Base-by-base conservation (phyloP, 2,888 invertebrate genomes). In the Mycalesis mineus region DNA sequence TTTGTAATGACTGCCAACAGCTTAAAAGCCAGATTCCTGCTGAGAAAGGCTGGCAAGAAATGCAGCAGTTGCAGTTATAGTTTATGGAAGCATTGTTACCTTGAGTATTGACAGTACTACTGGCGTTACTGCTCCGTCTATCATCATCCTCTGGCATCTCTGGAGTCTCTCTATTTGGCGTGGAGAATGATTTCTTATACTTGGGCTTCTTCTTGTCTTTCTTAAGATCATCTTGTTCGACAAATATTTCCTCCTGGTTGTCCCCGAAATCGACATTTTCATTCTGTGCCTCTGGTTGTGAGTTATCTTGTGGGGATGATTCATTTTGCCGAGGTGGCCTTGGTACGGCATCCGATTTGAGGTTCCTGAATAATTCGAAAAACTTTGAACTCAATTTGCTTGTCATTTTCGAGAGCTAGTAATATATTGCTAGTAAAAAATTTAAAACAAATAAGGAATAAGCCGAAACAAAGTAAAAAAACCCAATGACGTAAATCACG, bases 331-430 rank as follows among this genome's bases (percentile, higher is more conserved):
- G 77, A 0, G 91, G 91, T 6, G 90, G 78, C 66, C 82, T 82
- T 0, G 91, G 91, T 39, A 85, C 79, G 7, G 91, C 91, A 64
- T 91, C 91, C 1, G 91, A 82, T 62, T 89, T 91, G 36, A 91
- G 64, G 57, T 86, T 82, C 41, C 83, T 79, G 62, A 91, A 82
- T 57, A 82, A 78, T 60, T 88, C 84, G 48, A 83, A 69, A 52
- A 88, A 66, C 70, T 79, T 85, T 57, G 70, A 71, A 60, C 73
- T 71, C 49, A 79, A 33, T 55, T 66, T 68, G 44, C 60, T 68
- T 2, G 64, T 58, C 68, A 69, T 69, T 51, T 49, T 65, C 9
- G 14, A 29, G n/a, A 37, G 15, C 50, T 39, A 28, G 29, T 22
- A 58, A 47, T 41, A 53, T 57, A 55, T 44, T 47, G 22, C 40